Percentiles rank a stretch among this genome's conserved stretches.
These are phyloP conservation scores for Hipposideros larvatus DNA, from an alignment of 2,797 vertebrate species.

Conservation along the genomic window DNA sequence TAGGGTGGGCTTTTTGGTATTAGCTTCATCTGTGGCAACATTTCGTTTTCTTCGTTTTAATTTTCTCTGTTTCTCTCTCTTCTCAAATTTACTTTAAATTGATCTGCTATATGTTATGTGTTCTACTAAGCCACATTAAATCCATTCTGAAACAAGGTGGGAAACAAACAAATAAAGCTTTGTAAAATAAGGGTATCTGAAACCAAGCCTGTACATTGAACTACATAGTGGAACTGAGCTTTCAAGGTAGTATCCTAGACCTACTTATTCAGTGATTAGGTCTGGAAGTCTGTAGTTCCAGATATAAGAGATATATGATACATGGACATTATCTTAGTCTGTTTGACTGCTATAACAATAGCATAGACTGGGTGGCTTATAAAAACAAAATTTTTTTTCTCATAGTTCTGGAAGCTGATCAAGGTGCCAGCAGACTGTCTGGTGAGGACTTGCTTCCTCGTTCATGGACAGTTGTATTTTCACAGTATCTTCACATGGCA, in stretches of 20 bases:
- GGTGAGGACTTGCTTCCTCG: not conserved
- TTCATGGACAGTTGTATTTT: not conserved
- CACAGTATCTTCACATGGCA: not conserved
- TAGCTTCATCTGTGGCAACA: not conserved
- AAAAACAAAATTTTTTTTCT: constrained; percentile 12
- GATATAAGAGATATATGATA: not conserved
- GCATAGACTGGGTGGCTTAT: not conserved
- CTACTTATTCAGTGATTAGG: not conserved
- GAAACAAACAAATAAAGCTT: not conserved
- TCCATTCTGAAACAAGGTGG: not conserved
- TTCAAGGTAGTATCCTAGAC: not conserved
- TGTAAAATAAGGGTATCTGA: not conserved
- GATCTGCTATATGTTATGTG: not conserved
- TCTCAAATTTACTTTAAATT: constrained; percentile 3
- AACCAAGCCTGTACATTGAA: not conserved
- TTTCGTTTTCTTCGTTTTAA: constrained; percentile 38
- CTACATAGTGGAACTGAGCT: not conserved
- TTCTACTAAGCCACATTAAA: not conserved
- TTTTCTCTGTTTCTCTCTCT: not conserved
- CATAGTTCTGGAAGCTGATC: not conserved
- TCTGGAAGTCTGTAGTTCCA: not conserved
- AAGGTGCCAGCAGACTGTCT: not conserved
- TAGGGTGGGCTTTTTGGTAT: not conserved
- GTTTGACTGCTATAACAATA: not conserved
- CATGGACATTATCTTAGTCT: not conserved